Evolutionary conservation across 1,140 invertebrate species (phyloP), one percentile per base, ranked within the genome.

Genomic region (Phocides pigmalion): DNA sequence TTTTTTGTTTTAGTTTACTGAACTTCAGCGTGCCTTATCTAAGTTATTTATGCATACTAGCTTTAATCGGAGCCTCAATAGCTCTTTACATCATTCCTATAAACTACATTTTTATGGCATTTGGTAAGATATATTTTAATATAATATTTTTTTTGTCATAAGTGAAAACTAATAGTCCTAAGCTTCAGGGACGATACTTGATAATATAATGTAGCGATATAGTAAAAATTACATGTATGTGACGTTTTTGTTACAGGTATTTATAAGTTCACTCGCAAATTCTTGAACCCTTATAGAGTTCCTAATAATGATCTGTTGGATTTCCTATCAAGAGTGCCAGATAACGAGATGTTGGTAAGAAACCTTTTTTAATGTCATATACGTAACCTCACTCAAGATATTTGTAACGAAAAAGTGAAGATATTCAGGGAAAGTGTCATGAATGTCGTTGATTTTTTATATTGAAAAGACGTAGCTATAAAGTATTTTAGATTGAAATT

Each of bases 231-330:
- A 22, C 20, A 22, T 22, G n/a, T n/a, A n/a, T n/a, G n/a, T n/a
- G n/a, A 22, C 32, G 15, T 64, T 47, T 69, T 65, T 58, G 91
- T 94, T 46, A 97, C 97, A 98, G 98, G 98, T 84, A 93, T 98
- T 35, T 98, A 98, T 91, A 99, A 99, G 89, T 99, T 99, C 90
- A 95, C 97, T 1, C 95, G 98, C 58, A 97, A 98, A 82, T 92
- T 99, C 62, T 81, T 99, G 19, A 94, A 97, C 66, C 98, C 98
- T 9, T 95, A 98, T 87, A 95, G 96, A 51, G 95, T 99, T 81
- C 97, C 97, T 14, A 99, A 99, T 89, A 99, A 99, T 89, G 98
- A 99, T 93, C 82, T 99, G n/a, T 89, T 99, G 49, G 98, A 99
- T 92, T 97, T 99, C 74, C 92, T 99, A 61, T 98, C 98, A 0